Base-by-base conservation (phyloP, 2,888 invertebrate genomes). In the Hypolimnas misippus region DNA sequence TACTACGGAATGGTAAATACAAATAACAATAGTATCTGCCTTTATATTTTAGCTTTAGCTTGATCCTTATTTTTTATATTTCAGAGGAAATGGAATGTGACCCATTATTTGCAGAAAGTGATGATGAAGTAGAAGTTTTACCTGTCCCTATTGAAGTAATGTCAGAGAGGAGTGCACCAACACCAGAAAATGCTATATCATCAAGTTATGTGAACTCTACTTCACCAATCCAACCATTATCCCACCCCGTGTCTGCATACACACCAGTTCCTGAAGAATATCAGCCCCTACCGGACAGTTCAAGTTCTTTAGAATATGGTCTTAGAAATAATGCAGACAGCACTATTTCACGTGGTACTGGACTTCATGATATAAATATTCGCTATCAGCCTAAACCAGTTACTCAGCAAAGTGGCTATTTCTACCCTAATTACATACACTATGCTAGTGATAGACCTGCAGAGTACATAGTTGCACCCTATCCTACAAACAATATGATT, bases 1-100 rank as follows among this genome's bases (percentile, higher is more conserved):
- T 79, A 70, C 78, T 81, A 56, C 83, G 83, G 72, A 87, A 83
- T 82, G 91, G 91, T 90, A 83, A 65, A 33, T 46, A 49, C 12
- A 29, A 17, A 29, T 44, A 29, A 52, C 8, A 35, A n/a, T 38
- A 8, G 12, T 40, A n/a, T 54, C 55, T n/a, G 5, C 14, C 35
- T 17, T 31, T 14, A 46, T 31, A 19, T 49, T 46, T 16, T 10
- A 55, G 5, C 19, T 17, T 12, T 42, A 40, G 21, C 16, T 35
- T 35, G n/a, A 19, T 52, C 29, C 25, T 61, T 21, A 38, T 46
- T n/a, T 38, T 53, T 54, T 66, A 57, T 68, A 65, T 67, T 72
- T 66, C 91, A 89, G 94, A 93, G 72, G 93, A 94, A 76, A 94
- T 94, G 93, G 94, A 94, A 70, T 94, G 93, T 82, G 94, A 94